Percentiles rank a stretch among this genome's conserved stretches.
These are phyloP conservation scores for Pleuronectes platessa DNA, from an alignment of 2,113 vertebrate genomes.

Conservation along the genomic window DNA sequence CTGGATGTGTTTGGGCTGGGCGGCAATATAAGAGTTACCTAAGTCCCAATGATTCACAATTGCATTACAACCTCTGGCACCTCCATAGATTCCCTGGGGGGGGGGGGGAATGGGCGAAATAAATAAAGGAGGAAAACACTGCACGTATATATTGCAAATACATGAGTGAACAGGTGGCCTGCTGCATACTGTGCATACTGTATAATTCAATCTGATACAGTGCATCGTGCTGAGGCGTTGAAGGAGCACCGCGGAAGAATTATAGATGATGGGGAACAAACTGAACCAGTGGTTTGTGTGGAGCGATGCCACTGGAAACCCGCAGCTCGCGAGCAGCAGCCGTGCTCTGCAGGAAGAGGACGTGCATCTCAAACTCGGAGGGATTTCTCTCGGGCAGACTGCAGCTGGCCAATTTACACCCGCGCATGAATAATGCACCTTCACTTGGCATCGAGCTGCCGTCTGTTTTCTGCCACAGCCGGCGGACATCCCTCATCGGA, in stretches of 20 bases:
- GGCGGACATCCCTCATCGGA: conserved; percentile 43
- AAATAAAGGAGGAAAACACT: conserved; percentile 12
- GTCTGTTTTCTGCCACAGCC: conserved; percentile 42
- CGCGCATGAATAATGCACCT: conserved; percentile 75
- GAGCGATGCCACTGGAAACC: conserved; percentile 41
- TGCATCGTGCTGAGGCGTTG: conserved; percentile 17
- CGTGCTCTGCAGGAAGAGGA: conserved; percentile 54
- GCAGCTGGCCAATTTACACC: conserved; percentile 78
- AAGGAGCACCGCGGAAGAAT: conserved; percentile 34
- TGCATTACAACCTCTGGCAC: conserved; percentile 65
- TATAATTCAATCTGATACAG: conserved; percentile 57
- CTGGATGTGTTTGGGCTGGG: conserved; percentile 60
- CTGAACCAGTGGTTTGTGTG: conserved; percentile 53
- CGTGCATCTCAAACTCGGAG: conserved; percentile 51
- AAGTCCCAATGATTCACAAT: conserved; percentile 73
- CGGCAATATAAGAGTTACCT: conserved; percentile 68
- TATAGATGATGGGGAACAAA: conserved; percentile 60
- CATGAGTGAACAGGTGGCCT: conserved; percentile 60
- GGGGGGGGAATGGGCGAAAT: not conserved
- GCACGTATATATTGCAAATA: conserved; percentile 48
- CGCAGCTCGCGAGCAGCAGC: conserved; percentile 32
- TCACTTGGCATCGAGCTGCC: conserved; percentile 37
- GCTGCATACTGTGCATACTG: conserved; percentile 36
- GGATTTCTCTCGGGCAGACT: conserved; percentile 64
- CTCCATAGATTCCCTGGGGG: conserved; percentile 35